These are phyloP conservation scores for Asbolus verrucosus DNA, from an alignment of 1,140 invertebrate genomes.

Conservation along the genomic window DNA sequence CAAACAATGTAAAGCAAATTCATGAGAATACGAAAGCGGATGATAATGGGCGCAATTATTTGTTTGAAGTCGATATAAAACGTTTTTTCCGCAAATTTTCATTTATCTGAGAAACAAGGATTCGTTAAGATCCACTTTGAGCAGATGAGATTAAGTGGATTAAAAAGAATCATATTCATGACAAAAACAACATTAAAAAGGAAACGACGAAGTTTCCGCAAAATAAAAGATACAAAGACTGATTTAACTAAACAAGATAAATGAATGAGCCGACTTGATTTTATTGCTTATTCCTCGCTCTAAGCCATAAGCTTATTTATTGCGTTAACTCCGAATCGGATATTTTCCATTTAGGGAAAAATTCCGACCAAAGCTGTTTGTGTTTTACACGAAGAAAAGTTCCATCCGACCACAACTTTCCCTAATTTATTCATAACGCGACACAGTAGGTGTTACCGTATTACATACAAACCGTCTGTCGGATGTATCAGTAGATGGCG, in stretches of 20 bases:
- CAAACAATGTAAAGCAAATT: too few species aligned
- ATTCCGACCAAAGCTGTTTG: background rate
- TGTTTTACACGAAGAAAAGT: background rate
- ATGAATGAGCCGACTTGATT: slow-evolving; percentile 1
- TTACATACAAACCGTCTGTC: slow-evolving; percentile 6
- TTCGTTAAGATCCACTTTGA: too few species aligned
- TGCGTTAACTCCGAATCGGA: too few species aligned
- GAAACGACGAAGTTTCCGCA: slow-evolving; percentile 5
- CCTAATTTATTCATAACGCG: slow-evolving; percentile 1
- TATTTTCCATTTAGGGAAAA: background rate
- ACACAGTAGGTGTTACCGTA: slow-evolving; percentile 2
- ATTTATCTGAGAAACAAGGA: too few species aligned
- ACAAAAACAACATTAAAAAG: slow-evolving; percentile 13
- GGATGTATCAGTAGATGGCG: slow-evolving; percentile 21
- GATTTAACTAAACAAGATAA: slow-evolving; percentile 32
- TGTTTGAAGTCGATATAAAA: too few species aligned
- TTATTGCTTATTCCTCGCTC: background rate
- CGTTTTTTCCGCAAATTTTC: too few species aligned
- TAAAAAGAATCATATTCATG: too few species aligned
- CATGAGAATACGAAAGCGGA: too few species aligned
- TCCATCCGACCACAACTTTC: background rate
- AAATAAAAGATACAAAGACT: slow-evolving; percentile 22
- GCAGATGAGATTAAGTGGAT: too few species aligned
- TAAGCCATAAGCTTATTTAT: too few species aligned
- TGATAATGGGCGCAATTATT: slow-evolving; percentile 13